Evolutionary conservation across 2,113 vertebrate genomes (phyloP), one percentile per base, ranked within the genome.

Genomic region (Megaptera novaeangliae): DNA sequence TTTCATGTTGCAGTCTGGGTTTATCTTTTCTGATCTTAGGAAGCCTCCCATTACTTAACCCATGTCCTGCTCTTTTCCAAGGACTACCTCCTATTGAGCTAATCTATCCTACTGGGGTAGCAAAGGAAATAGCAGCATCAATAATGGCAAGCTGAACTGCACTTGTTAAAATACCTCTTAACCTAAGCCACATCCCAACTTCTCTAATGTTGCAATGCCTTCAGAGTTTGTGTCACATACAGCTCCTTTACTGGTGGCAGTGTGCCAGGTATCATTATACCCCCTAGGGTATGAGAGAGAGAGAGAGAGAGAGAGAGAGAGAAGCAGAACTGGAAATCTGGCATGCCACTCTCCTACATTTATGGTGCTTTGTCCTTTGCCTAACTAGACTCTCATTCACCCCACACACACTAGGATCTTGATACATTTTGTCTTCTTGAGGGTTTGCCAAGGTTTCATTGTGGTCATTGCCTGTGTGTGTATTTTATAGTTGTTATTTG

Each of bases 161-260:
- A 29, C 78, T 44, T 87, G n/a, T 72, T 87, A 52, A 87, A 77
- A 94, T 92, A 5, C 21, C 77, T 59, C 27, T 90, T 18, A 17
- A 25, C 31, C 31, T 4, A 21, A 74, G 29, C 0, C 5, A 61
- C 25, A 72, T 52, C 20, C 25, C 23, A 31, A 8, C 11, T 71
- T 6, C 34, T 10, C 61, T 68, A n/a, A 8, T 34, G 17, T 29
- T 15, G 6, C 10, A 23, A 2, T 4, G 31, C 6, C n/a, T 77
- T 93, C 3, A 9, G 57, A n/a, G 41, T n/a, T n/a, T 72, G 3
- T 36, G 46, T 8, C 18, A 75, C 13, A 36, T 0, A 2, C 17
- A 20, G 21, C 34, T 81, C 9, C 20, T 36, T 25, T 14, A 2
- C 15, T 52, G 21, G 13, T 10, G 25, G 12, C n/a, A 39, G 20